phyloP scores from a whole-genome alignment of 2,797 vertebrate genomes.

The Manis pentadactyla region DNA sequence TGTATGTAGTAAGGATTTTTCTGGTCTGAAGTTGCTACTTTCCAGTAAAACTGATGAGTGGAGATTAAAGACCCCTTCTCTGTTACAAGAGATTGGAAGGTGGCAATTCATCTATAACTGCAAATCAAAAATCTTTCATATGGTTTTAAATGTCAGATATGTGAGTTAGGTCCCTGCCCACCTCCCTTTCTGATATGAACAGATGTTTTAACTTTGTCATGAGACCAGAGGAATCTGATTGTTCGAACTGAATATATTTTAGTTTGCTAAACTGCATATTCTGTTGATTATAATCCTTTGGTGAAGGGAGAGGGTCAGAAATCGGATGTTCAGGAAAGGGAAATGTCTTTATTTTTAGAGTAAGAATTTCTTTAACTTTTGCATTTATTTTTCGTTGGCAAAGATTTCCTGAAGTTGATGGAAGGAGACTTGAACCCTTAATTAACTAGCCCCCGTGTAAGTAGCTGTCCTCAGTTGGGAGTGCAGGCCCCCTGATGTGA shows the following conservation, averaged over 20 bases:
- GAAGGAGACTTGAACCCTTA: background rate
- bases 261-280: conserved; percentile 41
- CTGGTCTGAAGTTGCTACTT: conserved; percentile 41
- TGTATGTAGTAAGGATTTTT: conserved; percentile 51
- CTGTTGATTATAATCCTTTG: conserved; percentile 54
- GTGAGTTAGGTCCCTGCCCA: conserved; percentile 6
- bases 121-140: conserved; percentile 53
- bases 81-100: conserved; percentile 50
- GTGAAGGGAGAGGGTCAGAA: background rate
- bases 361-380: conserved; percentile 48
- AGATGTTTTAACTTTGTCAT: conserved; percentile 55
- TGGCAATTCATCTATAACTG: conserved; percentile 41
- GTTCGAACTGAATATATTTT: conserved; percentile 64
- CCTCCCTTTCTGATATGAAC: conserved; percentile 33
- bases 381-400: conserved; percentile 47
- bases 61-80: conserved; percentile 50
- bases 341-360: conserved; percentile 63
- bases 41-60: conserved; percentile 64
- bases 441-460: background rate
- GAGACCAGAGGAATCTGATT: conserved; percentile 9
- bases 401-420: conserved; percentile 49
- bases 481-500: background rate
- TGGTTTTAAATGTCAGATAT: conserved; percentile 53
- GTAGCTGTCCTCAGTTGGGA: background rate
- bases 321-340: conserved; percentile 46